Percentiles rank a stretch among this genome's conserved stretches.
Conservation (phyloP, 2,888 invertebrate species). For the Heliconius aoede region DNA sequence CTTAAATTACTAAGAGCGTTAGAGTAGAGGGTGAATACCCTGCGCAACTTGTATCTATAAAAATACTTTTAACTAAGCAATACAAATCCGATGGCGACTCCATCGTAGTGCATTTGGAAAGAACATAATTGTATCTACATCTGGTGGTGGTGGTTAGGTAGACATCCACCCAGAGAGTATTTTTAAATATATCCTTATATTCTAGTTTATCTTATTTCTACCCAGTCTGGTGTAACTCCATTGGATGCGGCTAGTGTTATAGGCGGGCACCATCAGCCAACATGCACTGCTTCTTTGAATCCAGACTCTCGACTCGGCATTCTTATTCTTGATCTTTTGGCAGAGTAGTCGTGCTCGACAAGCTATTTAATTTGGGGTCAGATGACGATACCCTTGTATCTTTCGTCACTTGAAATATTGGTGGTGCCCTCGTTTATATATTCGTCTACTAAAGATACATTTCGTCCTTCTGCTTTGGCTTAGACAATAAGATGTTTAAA, state of each 20-base stretch:
- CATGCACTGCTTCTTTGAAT: neutral
- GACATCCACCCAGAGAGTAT: neutral
- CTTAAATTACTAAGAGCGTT: conserved; percentile 26
- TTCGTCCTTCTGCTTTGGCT: too few relatives aligned
- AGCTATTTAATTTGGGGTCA: too few relatives aligned
- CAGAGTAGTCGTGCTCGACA: too few relatives aligned
- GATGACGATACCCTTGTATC: too few relatives aligned
- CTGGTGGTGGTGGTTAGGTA: neutral
- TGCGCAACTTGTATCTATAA: conserved; percentile 7
- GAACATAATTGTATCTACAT: neutral
- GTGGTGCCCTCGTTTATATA: too few relatives aligned
- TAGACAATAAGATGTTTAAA: too few relatives aligned
- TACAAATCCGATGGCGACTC: neutral
- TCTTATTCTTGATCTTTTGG: too few relatives aligned
- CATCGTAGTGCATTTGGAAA: neutral
- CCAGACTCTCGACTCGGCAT: too few relatives aligned
- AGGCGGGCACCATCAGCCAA: neutral
- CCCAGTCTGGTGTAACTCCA: neutral
- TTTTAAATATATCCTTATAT: too few relatives aligned
- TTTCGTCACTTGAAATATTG: too few relatives aligned
- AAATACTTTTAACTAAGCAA: neutral
- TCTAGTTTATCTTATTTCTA: neutral
- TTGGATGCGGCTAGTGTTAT: neutral
- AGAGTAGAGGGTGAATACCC: conserved; percentile 6
- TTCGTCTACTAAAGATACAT: too few relatives aligned